Conservation (phyloP, 1,140 invertebrate species). For the Euura lappo region DNA sequence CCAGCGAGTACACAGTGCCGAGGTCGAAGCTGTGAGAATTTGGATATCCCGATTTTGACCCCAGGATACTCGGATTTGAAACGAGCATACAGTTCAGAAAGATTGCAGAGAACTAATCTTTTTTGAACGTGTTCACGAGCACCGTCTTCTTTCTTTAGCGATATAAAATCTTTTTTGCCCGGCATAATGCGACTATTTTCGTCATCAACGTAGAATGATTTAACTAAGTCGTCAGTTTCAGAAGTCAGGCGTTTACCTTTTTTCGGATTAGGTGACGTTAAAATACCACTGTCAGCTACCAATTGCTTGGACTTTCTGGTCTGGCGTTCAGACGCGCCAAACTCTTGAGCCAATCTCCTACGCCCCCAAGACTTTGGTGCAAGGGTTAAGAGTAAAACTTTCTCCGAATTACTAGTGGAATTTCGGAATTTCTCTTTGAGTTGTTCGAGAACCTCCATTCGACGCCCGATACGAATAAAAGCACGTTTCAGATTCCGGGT, state of each 20-base stretch:
- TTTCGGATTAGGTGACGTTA: no score
- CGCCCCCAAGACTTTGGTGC: no score
- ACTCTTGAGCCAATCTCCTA: no score
- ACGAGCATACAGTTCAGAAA: slow-evolving; percentile 19
- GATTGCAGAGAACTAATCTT: slow-evolving; percentile 18
- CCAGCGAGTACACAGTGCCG: slow-evolving; percentile 33
- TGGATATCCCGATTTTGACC: slow-evolving; percentile 25
- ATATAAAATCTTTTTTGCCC: slow-evolving; percentile 24
- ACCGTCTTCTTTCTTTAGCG: slow-evolving; percentile 19
- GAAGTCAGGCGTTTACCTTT: slow-evolving; percentile 10
- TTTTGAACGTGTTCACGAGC: slow-evolving; percentile 22
- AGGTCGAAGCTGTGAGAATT: slow-evolving; percentile 30
- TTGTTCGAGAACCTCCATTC: no score
- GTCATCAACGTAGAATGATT: slow-evolving; percentile 22
- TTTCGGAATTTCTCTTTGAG: no score
- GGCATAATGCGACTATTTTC: slow-evolving; percentile 17
- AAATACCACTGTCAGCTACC: no score
- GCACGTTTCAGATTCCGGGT: no score
- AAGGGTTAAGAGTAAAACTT: no score
- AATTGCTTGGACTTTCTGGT: no score
- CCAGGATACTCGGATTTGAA: slow-evolving; percentile 15
- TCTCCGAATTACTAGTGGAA: no score
- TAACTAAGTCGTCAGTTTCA: not conserved
- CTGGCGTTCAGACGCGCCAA: no score
- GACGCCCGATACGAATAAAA: no score